These are phyloP conservation scores for Sula dactylatra DNA, from an alignment of 2,113 vertebrate species.

Conservation along the genomic window DNA sequence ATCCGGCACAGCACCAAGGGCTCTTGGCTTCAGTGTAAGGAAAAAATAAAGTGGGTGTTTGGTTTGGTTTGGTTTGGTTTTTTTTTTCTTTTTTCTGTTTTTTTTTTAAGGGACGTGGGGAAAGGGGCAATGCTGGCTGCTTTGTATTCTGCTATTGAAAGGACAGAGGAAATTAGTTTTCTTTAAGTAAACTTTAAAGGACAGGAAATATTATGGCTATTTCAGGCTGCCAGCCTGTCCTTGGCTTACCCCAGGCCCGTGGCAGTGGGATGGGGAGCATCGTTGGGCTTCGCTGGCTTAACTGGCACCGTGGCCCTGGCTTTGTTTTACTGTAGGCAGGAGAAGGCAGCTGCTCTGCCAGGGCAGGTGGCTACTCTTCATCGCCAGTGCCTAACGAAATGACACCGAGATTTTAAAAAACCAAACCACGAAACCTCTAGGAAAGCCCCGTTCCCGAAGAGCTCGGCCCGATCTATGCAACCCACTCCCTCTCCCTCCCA, in stretches of 20 bases:
- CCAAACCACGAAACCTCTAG: neutral
- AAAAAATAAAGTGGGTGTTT: neutral
- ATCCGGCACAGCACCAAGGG: neutral
- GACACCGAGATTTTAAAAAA: neutral
- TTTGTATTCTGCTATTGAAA: neutral
- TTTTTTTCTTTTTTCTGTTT: too few species aligned
- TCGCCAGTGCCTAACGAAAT: too few species aligned
- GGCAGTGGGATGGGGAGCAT: neutral
- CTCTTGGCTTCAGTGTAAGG: neutral
- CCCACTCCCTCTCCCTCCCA: neutral
- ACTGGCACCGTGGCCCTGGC: rapidly evolving
- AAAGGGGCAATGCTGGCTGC: neutral
- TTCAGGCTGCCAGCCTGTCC: neutral
- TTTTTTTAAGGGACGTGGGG: neutral
- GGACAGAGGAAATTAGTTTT: constrained; percentile 50
- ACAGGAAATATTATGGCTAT: constrained; percentile 33
- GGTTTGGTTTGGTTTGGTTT: too few species aligned
- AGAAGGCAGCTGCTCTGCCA: neutral
- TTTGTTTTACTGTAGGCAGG: rapidly evolving
- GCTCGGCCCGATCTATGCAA: neutral
- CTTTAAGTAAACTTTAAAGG: constrained; percentile 11
- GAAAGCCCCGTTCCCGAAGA: neutral
- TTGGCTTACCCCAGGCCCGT: rapidly evolving
- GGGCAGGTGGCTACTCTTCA: neutral
- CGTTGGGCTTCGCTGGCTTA: rapidly evolving